Conservation (phyloP, 1,140 invertebrate species). For the Zaprionus capensis region DNA sequence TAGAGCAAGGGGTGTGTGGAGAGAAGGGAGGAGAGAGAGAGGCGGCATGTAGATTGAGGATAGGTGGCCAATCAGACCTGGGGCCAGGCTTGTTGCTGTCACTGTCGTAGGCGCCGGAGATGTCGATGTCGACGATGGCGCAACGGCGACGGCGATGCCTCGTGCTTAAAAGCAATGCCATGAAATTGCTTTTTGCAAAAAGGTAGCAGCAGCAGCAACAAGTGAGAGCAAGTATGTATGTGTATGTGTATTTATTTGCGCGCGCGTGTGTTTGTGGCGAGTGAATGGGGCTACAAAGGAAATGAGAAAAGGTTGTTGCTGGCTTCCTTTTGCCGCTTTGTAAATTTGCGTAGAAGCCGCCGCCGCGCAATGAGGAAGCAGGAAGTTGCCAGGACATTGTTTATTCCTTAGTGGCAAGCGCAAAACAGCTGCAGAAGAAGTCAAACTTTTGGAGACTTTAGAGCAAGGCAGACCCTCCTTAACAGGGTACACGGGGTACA, state of each 20-base stretch:
- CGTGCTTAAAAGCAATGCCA: constrained; percentile 64
- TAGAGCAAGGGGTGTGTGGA: not conserved
- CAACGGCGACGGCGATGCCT: constrained; percentile 50
- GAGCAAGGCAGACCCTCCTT: not conserved
- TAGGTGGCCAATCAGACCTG: constrained; percentile 48
- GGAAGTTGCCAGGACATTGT: constrained; percentile 75
- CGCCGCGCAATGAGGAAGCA: constrained; percentile 56
- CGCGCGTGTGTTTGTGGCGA: constrained; percentile 20
- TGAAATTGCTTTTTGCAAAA: constrained; percentile 80
- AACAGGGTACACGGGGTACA: not conserved
- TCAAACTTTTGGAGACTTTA: constrained; percentile 26
- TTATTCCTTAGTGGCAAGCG: constrained; percentile 56
- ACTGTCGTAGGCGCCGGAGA: constrained; percentile 32
- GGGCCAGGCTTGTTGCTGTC: constrained; percentile 56
- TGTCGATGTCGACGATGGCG: constrained; percentile 2
- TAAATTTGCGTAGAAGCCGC: constrained; percentile 55
- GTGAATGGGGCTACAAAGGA: constrained; percentile 52
- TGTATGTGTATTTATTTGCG: constrained; percentile 20
- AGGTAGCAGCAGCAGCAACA: constrained; percentile 55
- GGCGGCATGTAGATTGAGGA: not conserved
- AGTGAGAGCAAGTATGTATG: constrained; percentile 38
- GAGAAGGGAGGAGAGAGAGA: not conserved
- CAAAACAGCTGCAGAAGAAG: constrained; percentile 36
- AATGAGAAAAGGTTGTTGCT: constrained; percentile 78
- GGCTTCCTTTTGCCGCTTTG: constrained; percentile 63